Evolutionary conservation across 2,797 vertebrate species (phyloP), one percentile per base, ranked within the genome.

Genomic region (Falco concolor): DNA sequence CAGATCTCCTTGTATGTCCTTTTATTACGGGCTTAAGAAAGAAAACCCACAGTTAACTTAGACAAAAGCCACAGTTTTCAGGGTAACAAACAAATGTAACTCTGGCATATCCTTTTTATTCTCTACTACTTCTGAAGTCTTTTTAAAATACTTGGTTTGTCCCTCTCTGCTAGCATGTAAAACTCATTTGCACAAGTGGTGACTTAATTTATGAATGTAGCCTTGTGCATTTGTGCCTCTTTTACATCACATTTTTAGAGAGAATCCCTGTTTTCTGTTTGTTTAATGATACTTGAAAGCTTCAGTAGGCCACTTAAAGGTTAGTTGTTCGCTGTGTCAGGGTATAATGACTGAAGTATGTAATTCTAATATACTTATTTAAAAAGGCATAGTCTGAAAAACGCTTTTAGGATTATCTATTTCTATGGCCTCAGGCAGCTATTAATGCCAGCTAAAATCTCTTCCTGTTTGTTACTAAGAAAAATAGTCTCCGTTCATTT

Each of bases 391-490:
- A 20, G 6, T 53, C 60, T 80, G 49, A 38, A 89, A 90, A 91
- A 80, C 0, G 7, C 87, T 87, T 93, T 82, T 69, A 79, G 88
- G 65, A 93, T 94, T 89, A 90, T 90, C n/a, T 87, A 2, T 89
- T 91, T 80, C 53, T 67, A 20, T 42, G 77, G 68, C 56, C 68
- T 74, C 3, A 4, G 65, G 54, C 70, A 79, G 22, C 80, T 93
- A 11, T 76, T 86, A 84, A 78, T 95, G 67, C 38, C 61, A 82
- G 42, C 50, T 93, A 82, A 94, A 95, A 88, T 88, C 50, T 69
- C 83, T 95, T 93, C 85, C 67, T 90, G 57, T 88, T 95, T 87
- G 82, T 84, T 74, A 42, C 47, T 44, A 28, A 75, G 54, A 75
- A 91, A 95, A 91, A 64, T 61, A 22, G 78, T 83, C 53, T 75